Evolutionary conservation across 1,140 invertebrate genomes (phyloP).

Genomic region (Drosophila ficusphila): DNA sequence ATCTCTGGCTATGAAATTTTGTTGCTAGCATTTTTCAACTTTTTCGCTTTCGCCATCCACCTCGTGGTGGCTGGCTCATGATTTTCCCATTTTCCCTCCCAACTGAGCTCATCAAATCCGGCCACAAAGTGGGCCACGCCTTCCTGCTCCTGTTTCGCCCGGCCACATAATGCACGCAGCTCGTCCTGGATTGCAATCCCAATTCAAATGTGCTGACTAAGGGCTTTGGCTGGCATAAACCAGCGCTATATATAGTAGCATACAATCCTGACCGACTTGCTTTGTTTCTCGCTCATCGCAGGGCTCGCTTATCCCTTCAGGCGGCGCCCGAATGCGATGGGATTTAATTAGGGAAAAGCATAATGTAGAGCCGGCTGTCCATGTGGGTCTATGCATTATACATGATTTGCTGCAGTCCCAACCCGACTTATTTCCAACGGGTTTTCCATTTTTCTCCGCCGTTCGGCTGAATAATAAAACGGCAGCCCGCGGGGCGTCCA

Average conservation of each 20-base stretch:
- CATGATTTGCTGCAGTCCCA: constrained; percentile 32
- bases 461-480: constrained; percentile 40
- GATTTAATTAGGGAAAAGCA: constrained; percentile 48
- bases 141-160: constrained; percentile 9
- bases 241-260: constrained; percentile 27
- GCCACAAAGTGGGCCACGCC: constrained; percentile 5
- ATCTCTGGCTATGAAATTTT: neutral
- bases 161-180: constrained; percentile 10
- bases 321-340: constrained; percentile 19
- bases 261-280: constrained; percentile 20
- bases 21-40: neutral
- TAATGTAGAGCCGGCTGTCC: constrained; percentile 32
- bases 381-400: constrained; percentile 41
- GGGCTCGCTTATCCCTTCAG: constrained; percentile 23
- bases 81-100: constrained; percentile 25
- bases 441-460: constrained; percentile 8
- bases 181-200: constrained; percentile 42
- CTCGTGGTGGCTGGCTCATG: constrained; percentile 13
- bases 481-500: constrained; percentile 36
- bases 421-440: constrained; percentile 24
- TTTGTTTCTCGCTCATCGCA: constrained; percentile 22
- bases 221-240: constrained; percentile 25
- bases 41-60: neutral
- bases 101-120: constrained; percentile 19
- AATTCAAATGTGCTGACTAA: constrained; percentile 52